A percentile compares a stretch with the other conserved stretches of the same genome.
phyloP scores from a whole-genome alignment of 1,140 invertebrate species.

The Nephotettix cincticeps region DNA sequence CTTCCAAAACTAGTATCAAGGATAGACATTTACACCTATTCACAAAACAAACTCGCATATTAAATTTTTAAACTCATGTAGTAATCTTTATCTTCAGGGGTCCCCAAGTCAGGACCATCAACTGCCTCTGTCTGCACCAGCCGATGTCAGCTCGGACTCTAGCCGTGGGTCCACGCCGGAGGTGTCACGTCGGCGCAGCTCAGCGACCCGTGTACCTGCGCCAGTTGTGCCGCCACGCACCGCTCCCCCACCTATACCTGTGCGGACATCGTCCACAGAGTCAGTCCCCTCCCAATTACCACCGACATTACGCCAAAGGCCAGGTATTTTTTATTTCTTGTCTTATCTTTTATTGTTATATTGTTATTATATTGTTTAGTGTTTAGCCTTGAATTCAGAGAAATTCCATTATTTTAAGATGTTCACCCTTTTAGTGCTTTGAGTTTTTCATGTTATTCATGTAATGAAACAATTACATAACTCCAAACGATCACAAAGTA shows the following conservation, averaged over 20 bases:
- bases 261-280: constrained; percentile 31
- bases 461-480: too few relatives aligned
- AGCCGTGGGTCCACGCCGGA: constrained; percentile 54
- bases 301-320: constrained; percentile 24
- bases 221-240: constrained; percentile 36
- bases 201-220: constrained; percentile 7
- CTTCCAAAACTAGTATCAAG: too few relatives aligned
- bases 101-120: constrained; percentile 28
- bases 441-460: too few relatives aligned
- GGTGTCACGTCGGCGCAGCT: constrained; percentile 45
- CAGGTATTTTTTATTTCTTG: constrained; percentile 21
- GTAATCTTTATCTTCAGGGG: constrained; percentile 44
- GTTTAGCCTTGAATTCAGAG: too few relatives aligned
- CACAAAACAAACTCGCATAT: too few relatives aligned
- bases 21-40: too few relatives aligned
- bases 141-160: constrained; percentile 41
- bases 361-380: too few relatives aligned
- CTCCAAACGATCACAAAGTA: too few relatives aligned
- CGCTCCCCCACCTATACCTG: constrained; percentile 38
- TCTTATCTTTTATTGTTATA: too few relatives aligned
- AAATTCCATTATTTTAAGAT: too few relatives aligned
- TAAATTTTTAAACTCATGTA: too few relatives aligned
- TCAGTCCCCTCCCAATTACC: constrained; percentile 22
- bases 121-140: constrained; percentile 15
- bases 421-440: too few relatives aligned